Evolutionary conservation across 2,888 invertebrate species (phyloP).

Genomic region (Latheticus oryzae): DNA sequence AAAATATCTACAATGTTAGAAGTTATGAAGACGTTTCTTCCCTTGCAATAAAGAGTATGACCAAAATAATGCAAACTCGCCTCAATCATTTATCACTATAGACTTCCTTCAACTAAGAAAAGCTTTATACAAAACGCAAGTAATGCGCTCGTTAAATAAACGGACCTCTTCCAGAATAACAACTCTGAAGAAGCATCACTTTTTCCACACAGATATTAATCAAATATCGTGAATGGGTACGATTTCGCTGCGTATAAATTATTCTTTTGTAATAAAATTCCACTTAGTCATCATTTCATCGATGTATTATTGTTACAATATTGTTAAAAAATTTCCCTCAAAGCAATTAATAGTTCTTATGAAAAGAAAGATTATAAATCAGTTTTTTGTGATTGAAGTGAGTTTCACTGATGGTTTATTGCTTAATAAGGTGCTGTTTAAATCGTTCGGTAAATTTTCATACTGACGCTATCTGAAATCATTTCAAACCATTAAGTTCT

Average conservation of each 20-base stretch:
- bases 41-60: slow-evolving; percentile 7
- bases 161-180: slow-evolving; percentile 26
- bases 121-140: slow-evolving; percentile 26
- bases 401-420: slow-evolving; percentile 28
- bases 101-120: slow-evolving; percentile 11
- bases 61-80: slow-evolving; percentile 15
- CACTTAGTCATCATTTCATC: slow-evolving; percentile 26
- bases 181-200: slow-evolving; percentile 20
- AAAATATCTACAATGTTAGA: too few relatives aligned
- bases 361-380: slow-evolving; percentile 25
- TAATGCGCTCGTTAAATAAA: slow-evolving; percentile 35
- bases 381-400: slow-evolving; percentile 28
- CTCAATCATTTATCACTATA: slow-evolving; percentile 23
- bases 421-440: slow-evolving; percentile 36
- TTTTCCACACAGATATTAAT: slow-evolving; percentile 30
- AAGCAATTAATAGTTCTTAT: slow-evolving; percentile 3
- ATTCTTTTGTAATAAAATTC: slow-evolving; percentile 31
- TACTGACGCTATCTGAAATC: too few relatives aligned
- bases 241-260: slow-evolving; percentile 22
- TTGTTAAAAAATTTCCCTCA: slow-evolving; percentile 24
- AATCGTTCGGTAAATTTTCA: too few relatives aligned
- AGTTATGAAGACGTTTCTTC: slow-evolving; percentile 13
- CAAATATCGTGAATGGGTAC: slow-evolving; percentile 34
- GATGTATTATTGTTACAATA: slow-evolving; percentile 20
- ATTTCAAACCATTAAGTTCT: too few relatives aligned